Base-by-base conservation (phyloP, 1,140 invertebrate species). In the Micrasema minimum region DNA sequence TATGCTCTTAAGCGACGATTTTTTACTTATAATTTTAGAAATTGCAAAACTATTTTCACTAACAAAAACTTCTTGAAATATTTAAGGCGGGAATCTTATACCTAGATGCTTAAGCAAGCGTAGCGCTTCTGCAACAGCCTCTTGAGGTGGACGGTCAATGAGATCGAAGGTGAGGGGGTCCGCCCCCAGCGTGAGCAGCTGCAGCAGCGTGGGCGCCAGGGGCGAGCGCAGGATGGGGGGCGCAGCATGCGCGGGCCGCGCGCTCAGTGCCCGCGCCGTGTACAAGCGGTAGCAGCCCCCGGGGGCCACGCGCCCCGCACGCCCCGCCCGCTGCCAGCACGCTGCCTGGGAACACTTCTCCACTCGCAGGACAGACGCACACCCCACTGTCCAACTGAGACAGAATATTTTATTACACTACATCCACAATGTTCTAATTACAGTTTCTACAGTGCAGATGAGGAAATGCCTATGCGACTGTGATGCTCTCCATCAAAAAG, bases 301-400 rank as follows among this genome's bases (percentile, higher is more conserved):
- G 11, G 91, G 83, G 5, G 89, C 87, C 79, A 96, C 93, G 45
- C 97, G 87, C 10, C 96, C 96, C 10, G 96, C 96, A 71, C 97
- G 84, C 1, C 97, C 97, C 12, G 92, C 89, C 66, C 96, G 85
- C 85, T 99, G 97, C 90, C 92, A 93, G 0, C 94, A 93, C 81
- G 98, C 96, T 31, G 96, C 95, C 81, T 94, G 92, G 3, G 96
- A 96, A 71, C 97, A 91, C 77, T 88, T 86, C 57, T 92, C 88
- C 1, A 98, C 91, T 78, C 91, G 91, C 38, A 99, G 80, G 10
- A 93, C 80, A 80, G 98, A 96, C 46, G 98, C 85, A 11, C 95
- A 96, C 12, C 83, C 85, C 4, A 93, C 88, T 78, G 95, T 92
- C 85, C 92, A 95, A 0, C 90, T 64, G 23, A n/a, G n/a, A n/a